Evolutionary conservation across 92 coral and sea anemone species (phyloP), one percentile per base, ranked within the genome.

Genomic region (Palythoa grandis): DNA sequence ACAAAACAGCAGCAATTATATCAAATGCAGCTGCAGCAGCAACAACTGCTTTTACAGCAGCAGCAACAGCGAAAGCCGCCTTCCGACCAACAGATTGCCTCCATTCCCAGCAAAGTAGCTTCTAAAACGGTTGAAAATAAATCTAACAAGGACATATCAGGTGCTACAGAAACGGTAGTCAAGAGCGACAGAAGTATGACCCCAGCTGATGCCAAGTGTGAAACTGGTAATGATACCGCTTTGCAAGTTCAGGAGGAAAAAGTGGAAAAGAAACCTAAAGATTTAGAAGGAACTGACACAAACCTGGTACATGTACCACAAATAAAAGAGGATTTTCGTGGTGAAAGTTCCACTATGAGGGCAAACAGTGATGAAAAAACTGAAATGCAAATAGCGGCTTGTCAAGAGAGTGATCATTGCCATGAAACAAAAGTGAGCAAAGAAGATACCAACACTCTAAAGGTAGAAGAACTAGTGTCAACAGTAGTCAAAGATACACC

Each of bases 1-100:
- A 58, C 92, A 7, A 87, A 89, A 48, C 88, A 84, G 38, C 92
- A 89, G 29, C 92, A 89, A 23, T 85, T 84, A 25, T 89, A 89
- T 65, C 98, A 97, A 83, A 83, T 91, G 71, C 77, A 87, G 71
- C 79, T 91, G 63, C 96, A 93, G 74, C 91, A 91, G 61, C 99
- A 96, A 70, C 90, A 89, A 86, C 89, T 97, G 79, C 98, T 93
- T 79, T 80, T 97, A 47, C 97, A 93, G 35, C 97, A 95, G 70
- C 98, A 92, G 53, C 98, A 95, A 69, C 95, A 92, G 86, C 91
- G 86, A 25, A 87, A 89, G 72, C 76, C 84, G 57, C 57, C 90
- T 52, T 91, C 87, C 47, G 69, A 86, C 52, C 95, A 90, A 76
- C 91, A 90, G 84, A 89, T 56, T 58, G 60, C 77, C 67, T 35